Conservation (phyloP, 2,113 vertebrate species). For the Phocoena phocoena region DNA sequence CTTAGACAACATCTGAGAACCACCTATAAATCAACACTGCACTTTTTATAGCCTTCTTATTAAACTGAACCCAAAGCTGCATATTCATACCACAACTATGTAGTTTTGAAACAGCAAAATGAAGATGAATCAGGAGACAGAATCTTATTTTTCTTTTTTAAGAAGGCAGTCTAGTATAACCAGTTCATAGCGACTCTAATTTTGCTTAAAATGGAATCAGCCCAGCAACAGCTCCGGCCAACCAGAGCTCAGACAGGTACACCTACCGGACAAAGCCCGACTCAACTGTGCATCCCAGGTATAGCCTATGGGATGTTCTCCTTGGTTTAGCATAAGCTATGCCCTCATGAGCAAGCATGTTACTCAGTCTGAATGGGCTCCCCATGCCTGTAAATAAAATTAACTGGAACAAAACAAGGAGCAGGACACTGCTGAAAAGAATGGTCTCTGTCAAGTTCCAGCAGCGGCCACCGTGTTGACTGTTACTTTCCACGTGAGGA, state of each 20-base stretch:
- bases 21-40: neutral
- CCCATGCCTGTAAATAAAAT: constrained; percentile 49
- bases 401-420: neutral
- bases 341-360: neutral
- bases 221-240: constrained; percentile 79
- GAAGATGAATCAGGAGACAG: constrained; percentile 77
- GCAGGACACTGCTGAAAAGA: neutral
- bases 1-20: neutral
- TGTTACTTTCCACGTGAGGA: neutral
- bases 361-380: neutral
- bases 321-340: constrained; percentile 41
- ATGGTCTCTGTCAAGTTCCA: neutral
- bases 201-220: constrained; percentile 77
- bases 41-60: neutral
- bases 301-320: constrained; percentile 56
- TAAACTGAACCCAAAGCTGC: neutral
- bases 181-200: constrained; percentile 79
- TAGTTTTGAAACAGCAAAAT: constrained; percentile 76
- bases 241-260: constrained; percentile 73
- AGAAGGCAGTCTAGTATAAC: constrained; percentile 79
- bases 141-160: constrained; percentile 57
- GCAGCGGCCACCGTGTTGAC: neutral
- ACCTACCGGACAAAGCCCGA: constrained; percentile 61
- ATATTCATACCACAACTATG: neutral
- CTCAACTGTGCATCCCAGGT: constrained; percentile 70